phyloP scores from a whole-genome alignment of 2,113 vertebrate species.

The Prunella fulvescens region DNA sequence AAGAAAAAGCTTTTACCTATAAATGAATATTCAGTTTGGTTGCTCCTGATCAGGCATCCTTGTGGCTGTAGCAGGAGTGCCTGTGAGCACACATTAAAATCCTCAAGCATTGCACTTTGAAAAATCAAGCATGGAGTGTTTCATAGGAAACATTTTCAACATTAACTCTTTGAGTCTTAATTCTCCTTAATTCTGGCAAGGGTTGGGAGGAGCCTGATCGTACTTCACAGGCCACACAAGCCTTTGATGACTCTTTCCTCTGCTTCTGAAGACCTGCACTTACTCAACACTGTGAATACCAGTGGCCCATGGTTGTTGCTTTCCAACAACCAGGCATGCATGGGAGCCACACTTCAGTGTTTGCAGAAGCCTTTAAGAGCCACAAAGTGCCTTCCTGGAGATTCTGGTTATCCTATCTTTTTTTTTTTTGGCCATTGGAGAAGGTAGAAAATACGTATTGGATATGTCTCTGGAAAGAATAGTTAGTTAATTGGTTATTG shows the following conservation, averaged over 20 bases:
- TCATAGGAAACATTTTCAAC: not conserved
- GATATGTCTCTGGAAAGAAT: not conserved
- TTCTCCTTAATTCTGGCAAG: not conserved
- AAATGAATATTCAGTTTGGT: not conserved
- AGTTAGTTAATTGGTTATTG: not conserved
- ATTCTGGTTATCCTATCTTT: not conserved
- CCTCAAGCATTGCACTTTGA: not conserved
- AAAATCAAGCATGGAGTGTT: not conserved
- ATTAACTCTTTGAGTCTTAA: not conserved
- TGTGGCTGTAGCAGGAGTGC: not conserved
- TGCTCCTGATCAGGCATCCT: not conserved
- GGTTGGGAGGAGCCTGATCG: not conserved
- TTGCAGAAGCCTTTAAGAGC: not conserved
- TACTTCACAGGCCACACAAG: not conserved
- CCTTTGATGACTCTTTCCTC: not conserved
- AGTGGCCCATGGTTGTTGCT: not conserved
- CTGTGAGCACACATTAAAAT: not conserved
- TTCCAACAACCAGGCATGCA: not conserved
- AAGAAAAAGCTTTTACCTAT: not conserved
- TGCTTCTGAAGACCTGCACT: not conserved
- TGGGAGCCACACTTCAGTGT: not conserved
- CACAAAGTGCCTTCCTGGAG: not conserved
- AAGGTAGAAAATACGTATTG: not conserved
- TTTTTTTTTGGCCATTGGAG: not conserved
- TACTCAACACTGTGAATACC: not conserved